A percentile compares a stretch with the other conserved stretches of the same genome.
Evolutionary conservation across 2,888 invertebrate species (phyloP).

Genomic region (Diarsia mendica): DNA sequence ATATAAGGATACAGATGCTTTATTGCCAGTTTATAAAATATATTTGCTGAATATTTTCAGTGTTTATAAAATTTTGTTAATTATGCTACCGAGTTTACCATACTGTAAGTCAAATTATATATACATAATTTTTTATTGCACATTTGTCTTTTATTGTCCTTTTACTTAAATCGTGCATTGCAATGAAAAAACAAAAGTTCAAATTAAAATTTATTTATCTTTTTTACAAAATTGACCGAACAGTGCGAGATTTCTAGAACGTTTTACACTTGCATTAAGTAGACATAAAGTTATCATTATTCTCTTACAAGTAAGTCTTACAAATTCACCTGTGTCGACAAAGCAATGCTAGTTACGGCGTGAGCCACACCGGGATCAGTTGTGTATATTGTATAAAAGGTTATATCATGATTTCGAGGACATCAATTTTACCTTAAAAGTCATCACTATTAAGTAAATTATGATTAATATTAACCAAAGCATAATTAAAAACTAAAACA

Average conservation of each 20-base stretch:
- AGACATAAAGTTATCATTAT: constrained; percentile 90
- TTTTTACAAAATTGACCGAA: constrained; percentile 91
- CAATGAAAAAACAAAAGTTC: constrained; percentile 75
- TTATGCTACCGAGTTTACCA: constrained; percentile 89
- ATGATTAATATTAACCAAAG: constrained; percentile 89
- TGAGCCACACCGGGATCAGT: constrained; percentile 78
- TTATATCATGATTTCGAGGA: constrained; percentile 86
- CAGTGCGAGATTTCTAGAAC: constrained; percentile 91
- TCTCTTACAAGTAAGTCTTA: constrained; percentile 90
- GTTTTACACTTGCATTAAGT: constrained; percentile 91
- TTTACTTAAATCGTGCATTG: constrained; percentile 20
- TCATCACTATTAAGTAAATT: constrained; percentile 87
- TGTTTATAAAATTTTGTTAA: constrained; percentile 89
- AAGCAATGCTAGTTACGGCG: constrained; percentile 83
- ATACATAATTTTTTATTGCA: constrained; percentile 90
- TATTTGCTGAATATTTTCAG: constrained; percentile 90
- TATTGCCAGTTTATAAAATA: constrained; percentile 88
- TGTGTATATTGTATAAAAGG: constrained; percentile 85
- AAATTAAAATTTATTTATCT: constrained; percentile 89
- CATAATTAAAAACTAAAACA: constrained; percentile 88
- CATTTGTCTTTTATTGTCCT: constrained; percentile 76
- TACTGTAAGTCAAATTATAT: constrained; percentile 88
- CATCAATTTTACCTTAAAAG: constrained; percentile 83
- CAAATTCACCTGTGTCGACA: constrained; percentile 88
- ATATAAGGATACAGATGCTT: constrained; percentile 85